Evolutionary conservation across 1,140 invertebrate species (phyloP), one percentile per base, ranked within the genome.

Genomic region (Venturia canescens): DNA sequence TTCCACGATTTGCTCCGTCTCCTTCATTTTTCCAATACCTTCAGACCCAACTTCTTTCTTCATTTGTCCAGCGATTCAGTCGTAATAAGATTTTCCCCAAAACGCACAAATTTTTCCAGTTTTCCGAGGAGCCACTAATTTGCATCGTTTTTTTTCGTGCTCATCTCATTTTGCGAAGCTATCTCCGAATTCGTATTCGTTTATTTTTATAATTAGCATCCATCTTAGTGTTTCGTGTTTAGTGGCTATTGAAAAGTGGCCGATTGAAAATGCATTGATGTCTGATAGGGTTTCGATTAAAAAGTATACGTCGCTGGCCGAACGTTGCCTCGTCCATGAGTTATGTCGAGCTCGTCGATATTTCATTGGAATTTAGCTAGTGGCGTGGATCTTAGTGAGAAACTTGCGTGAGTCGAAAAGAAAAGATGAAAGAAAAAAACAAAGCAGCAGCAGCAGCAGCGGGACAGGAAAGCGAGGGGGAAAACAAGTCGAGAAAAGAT

Each of bases 291-390:
- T 18, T 23, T 21, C 11, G 2, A 57, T 57, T 57, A 57, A 57
- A 57, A 57, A 57, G 53, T 23, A 23, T 57, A 57, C 9, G 53
- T 18, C 5, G 53, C 21, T 57, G 53, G 21, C 21, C 21, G 21
- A 57, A n/a, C 53, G 53, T 57, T 57, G 53, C 2, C 53, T 18
- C 18, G 53, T 57, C 53, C 18, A 57, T 57, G 53, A 57, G 53
- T 57, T 57, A 57, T 57, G 53, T 23, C 13, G 53, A 57, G 53
- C n/a, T 23, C 21, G 13, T n/a, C 21, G 53, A 57, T 57, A 57
- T 57, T 57, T 57, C 53, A 57, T 57, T 23, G 53, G 53, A 18
- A 57, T 57, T 57, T 57, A 57, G 53, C 53, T 57, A 18, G 53
- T 23, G 1, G 38, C 38, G 53, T 57, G 13, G 21, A 23, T 3